phyloP scores from a whole-genome alignment of 2,888 invertebrate genomes.

The Papilio gigon region DNA sequence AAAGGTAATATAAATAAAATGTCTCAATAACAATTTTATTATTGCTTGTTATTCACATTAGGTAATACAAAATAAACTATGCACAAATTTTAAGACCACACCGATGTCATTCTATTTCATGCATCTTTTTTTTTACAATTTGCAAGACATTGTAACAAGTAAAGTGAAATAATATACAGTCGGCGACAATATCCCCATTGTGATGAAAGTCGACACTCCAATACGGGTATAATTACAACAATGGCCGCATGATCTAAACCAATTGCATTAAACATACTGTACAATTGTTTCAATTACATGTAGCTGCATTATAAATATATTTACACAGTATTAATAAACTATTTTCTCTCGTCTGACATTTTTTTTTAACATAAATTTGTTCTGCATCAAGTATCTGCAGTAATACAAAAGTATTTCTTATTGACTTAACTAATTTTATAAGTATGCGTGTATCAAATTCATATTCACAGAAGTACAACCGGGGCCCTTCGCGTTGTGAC shows the following conservation, averaged over 20 bases:
- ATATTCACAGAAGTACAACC: constrained; percentile 3
- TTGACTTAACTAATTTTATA: constrained; percentile 3
- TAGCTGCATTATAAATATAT: constrained; percentile 68
- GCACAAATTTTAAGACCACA: constrained; percentile 83
- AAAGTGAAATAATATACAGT: constrained; percentile 64
- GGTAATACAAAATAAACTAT: constrained; percentile 86
- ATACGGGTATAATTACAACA: constrained; percentile 51
- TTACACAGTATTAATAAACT: constrained; percentile 62
- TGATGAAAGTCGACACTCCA: constrained; percentile 63
- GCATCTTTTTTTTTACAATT: constrained; percentile 67
- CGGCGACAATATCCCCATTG: constrained; percentile 65
- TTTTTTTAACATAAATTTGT: constrained; percentile 43
- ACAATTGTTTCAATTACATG: constrained; percentile 67
- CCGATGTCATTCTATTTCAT: constrained; percentile 71
- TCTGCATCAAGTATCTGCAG: constrained; percentile 45
- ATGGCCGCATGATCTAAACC: constrained; percentile 70
- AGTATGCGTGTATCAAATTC: constrained; percentile 5
- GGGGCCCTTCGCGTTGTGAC: too few species aligned
- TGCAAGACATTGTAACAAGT: constrained; percentile 56
- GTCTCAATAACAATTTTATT: constrained; percentile 84
- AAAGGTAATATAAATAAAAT: constrained; percentile 48
- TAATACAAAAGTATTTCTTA: constrained; percentile 34
- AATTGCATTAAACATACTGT: constrained; percentile 67
- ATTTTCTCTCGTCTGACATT: constrained; percentile 50
- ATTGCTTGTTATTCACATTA: constrained; percentile 86